These are phyloP conservation scores for Reticulitermes lucifugus DNA, from an alignment of 2,888 invertebrate genomes.

Conservation along the genomic window DNA sequence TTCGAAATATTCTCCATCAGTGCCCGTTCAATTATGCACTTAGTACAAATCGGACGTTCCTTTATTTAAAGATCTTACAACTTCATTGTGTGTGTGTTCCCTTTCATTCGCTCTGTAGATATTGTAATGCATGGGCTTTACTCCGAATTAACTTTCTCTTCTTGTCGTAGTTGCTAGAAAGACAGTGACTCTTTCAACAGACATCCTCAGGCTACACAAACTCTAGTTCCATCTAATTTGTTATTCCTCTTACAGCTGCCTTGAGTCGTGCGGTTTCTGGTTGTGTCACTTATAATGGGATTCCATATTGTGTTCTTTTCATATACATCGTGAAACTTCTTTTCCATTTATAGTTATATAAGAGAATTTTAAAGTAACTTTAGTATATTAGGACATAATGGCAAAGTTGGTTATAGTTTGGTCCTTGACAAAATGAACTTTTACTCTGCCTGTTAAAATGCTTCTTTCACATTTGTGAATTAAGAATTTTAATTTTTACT, in stretches of 20 bases:
- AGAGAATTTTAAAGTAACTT: neutral
- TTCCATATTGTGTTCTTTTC: neutral
- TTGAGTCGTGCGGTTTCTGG: neutral
- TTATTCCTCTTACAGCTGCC: neutral
- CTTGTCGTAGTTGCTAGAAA: neutral
- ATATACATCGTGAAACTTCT: neutral
- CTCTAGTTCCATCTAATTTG: neutral
- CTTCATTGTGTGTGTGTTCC: neutral
- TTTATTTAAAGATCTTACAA: too few species aligned
- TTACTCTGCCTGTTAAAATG: too few species aligned
- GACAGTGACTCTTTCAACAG: neutral
- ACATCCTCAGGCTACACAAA: neutral
- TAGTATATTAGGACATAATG: too few species aligned
- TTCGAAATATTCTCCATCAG: too few species aligned
- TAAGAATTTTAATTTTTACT: too few species aligned
- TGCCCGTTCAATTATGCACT: too few species aligned
- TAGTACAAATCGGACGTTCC: too few species aligned
- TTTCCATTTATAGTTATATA: neutral
- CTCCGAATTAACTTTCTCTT: neutral
- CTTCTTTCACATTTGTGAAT: too few species aligned
- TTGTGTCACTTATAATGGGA: neutral
- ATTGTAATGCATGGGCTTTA: neutral
- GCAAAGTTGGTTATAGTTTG: too few species aligned
- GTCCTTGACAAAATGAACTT: too few species aligned
- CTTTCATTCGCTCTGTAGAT: neutral